Conservation (phyloP, 1,140 invertebrate genomes). For the Anthonomus grandis region DNA sequence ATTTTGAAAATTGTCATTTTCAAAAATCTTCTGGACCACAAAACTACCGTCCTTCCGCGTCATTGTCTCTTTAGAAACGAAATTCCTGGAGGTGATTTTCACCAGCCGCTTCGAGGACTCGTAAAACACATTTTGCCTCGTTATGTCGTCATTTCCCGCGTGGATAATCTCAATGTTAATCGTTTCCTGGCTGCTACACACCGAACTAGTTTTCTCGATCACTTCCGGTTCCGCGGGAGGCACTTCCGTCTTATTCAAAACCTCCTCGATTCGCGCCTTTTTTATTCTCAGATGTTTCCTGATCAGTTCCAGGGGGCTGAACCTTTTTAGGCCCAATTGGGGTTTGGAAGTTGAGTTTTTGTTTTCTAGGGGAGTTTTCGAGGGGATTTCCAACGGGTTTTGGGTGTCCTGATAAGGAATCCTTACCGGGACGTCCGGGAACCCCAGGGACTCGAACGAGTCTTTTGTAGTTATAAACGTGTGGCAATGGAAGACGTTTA, state of each 20-base stretch:
- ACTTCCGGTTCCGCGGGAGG: neutral
- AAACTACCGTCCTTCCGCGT: neutral
- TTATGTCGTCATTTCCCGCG: constrained; percentile 17
- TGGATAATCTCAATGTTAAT: constrained; percentile 25
- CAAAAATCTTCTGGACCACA: constrained; percentile 5
- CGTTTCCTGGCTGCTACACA: neutral
- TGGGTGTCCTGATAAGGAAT: too few species aligned
- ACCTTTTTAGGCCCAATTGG: constrained; percentile 4
- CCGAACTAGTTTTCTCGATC: neutral
- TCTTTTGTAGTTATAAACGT: constrained; percentile 8
- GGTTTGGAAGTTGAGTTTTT: too few species aligned
- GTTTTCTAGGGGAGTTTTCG: too few species aligned
- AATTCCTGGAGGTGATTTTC: constrained; percentile 24
- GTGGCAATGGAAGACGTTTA: constrained; percentile 2
- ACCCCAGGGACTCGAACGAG: neutral
- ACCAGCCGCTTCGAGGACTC: constrained; percentile 20
- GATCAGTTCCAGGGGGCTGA: constrained; percentile 13
- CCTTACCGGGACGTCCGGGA: neutral
- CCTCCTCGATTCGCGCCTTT: constrained; percentile 2
- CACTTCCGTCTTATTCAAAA: constrained; percentile 4
- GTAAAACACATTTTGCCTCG: constrained; percentile 20
- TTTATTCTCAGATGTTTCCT: constrained; percentile 8
- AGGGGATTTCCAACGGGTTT: too few species aligned
- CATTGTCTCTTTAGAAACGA: neutral
- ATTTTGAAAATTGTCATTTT: constrained; percentile 5